These are phyloP conservation scores for Steromphala cineraria DNA, from an alignment of 2,888 invertebrate genomes.

Conservation along the genomic window DNA sequence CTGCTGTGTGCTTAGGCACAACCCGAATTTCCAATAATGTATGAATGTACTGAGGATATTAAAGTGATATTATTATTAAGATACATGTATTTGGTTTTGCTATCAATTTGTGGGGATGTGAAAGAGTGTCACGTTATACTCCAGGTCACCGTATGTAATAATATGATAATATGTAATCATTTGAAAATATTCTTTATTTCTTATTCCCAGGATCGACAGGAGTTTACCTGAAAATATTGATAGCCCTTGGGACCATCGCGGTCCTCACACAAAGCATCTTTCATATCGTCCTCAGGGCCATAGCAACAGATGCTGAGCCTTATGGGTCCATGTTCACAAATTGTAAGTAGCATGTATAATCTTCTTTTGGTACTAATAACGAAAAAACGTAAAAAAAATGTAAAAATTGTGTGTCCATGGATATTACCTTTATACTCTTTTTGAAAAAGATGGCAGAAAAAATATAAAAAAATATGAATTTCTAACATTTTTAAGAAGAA, in stretches of 20 bases:
- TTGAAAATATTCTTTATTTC: not conserved
- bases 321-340: constrained; percentile 65
- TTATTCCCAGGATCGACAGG: constrained; percentile 59
- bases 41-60: no score
- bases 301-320: constrained; percentile 53
- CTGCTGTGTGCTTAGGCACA: no score
- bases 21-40: no score
- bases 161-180: no score
- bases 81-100: no score
- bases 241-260: constrained; percentile 58
- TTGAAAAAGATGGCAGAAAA: no score
- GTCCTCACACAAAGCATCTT: constrained; percentile 65
- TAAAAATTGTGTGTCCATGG: not conserved
- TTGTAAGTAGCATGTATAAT: constrained; percentile 54
- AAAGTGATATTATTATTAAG: no score
- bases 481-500: no score
- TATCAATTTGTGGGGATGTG: no score
- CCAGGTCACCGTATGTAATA: no score
- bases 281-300: constrained; percentile 57
- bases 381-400: not conserved
- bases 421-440: no score
- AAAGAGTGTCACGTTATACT: no score
- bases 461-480: not conserved
- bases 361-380: not conserved
- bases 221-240: constrained; percentile 56